phyloP scores from a whole-genome alignment of 2,797 vertebrate species.

The Hozukius guyotensis region DNA sequence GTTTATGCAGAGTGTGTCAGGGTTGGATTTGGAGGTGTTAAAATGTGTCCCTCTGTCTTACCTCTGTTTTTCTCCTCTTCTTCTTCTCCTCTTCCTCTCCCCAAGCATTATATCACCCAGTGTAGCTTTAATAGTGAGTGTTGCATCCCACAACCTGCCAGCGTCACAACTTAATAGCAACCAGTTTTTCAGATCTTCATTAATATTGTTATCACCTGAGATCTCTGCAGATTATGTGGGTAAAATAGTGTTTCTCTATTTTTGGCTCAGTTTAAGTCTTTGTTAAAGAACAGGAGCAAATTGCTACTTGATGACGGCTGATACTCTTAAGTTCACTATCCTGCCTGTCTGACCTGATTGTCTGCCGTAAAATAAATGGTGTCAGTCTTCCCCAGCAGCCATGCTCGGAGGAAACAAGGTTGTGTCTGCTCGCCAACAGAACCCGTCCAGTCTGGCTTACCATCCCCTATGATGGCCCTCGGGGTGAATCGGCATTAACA shows the following conservation, averaged over 20 bases:
- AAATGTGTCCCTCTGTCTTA: conserved; percentile 11
- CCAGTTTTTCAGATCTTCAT: conserved; percentile 5
- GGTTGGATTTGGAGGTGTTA: conserved; percentile 25
- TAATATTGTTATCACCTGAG: neutral
- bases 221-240: neutral
- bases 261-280: neutral
- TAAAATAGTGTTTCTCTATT: neutral
- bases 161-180: neutral
- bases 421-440: conserved; percentile 44
- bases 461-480: conserved; percentile 14
- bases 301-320: conserved; percentile 33
- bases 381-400: conserved; percentile 50
- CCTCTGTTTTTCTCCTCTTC: neutral
- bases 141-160: conserved; percentile 14
- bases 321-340: conserved; percentile 24
- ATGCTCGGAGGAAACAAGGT: conserved; percentile 52
- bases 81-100: neutral
- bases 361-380: conserved; percentile 50
- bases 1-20: conserved; percentile 29
- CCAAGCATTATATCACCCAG: neutral
- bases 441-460: conserved; percentile 33
- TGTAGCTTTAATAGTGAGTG: conserved; percentile 6
- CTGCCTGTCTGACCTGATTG: conserved; percentile 5
- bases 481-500: conserved; percentile 47
- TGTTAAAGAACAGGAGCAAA: conserved; percentile 18